These are phyloP conservation scores for Pedicia rivosa DNA, from an alignment of 2,888 invertebrate species.

Conservation along the genomic window DNA sequence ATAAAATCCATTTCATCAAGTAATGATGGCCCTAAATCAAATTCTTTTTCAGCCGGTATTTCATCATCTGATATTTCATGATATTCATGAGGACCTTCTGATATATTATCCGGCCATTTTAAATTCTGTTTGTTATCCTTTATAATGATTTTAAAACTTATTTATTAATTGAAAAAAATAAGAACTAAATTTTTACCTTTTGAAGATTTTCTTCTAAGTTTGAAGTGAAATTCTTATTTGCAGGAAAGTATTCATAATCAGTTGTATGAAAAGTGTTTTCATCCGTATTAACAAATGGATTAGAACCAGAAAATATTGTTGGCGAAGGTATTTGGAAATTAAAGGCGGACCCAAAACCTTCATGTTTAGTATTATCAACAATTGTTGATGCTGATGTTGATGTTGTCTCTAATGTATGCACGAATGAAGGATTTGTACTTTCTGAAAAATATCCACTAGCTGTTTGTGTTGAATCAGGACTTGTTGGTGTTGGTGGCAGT, in stretches of 20 bases:
- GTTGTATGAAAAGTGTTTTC: conserved; percentile 19
- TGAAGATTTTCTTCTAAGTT: background rate
- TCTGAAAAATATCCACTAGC: conserved; percentile 31
- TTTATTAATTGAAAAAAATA: background rate
- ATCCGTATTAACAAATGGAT: conserved; percentile 2
- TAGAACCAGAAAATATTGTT: conserved; percentile 1
- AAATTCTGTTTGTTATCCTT: conserved; percentile 5
- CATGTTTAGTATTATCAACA: conserved; percentile 24
- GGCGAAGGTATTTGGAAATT: conserved; percentile 17
- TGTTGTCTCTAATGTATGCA: conserved; percentile 14
- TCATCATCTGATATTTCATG: conserved; percentile 75
- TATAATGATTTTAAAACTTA: background rate
- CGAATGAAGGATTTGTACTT: conserved; percentile 28
- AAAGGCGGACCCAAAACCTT: conserved; percentile 22
- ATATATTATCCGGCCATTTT: conserved; percentile 8
- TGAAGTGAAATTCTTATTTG: conserved; percentile 9
- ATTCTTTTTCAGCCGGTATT: conserved; percentile 28
- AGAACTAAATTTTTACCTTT: too few species aligned
- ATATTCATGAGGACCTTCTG: conserved; percentile 48
- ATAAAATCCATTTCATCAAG: conserved; percentile 83
- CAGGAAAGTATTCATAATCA: conserved; percentile 4
- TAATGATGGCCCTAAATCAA: conserved; percentile 77
- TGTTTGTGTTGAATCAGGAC: conserved; percentile 30
- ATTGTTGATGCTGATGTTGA: background rate
- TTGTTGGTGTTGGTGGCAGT: conserved; percentile 34